Evolutionary conservation across 2,113 vertebrate genomes (phyloP).

Genomic region (Strix aluco): DNA sequence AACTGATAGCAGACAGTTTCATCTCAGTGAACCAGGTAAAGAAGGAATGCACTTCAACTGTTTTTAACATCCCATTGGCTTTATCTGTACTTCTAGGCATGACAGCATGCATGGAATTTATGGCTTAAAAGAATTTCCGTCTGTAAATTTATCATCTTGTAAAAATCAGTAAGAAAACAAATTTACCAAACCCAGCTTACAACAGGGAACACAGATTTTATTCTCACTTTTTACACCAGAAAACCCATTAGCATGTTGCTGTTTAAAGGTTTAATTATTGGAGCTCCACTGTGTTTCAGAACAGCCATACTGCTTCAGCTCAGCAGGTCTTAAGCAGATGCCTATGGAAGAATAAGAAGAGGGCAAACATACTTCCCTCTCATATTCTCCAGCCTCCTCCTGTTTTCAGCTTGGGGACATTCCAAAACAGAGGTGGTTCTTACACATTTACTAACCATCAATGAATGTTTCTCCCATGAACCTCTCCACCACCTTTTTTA

Average conservation of each 20-base stretch:
- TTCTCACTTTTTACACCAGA: background rate
- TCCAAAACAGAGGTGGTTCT: background rate
- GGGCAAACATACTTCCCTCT: background rate
- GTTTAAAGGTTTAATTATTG: conserved; percentile 39
- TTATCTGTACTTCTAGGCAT: conserved; percentile 66
- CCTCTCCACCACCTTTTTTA: background rate
- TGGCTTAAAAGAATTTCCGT: conserved; percentile 72
- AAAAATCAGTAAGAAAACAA: conserved; percentile 58
- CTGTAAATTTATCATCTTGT: conserved; percentile 68
- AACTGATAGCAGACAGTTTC: conserved; percentile 18
- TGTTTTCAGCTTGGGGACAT: background rate
- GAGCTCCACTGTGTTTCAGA: conserved; percentile 17
- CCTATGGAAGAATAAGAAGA: background rate
- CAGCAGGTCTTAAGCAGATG: background rate
- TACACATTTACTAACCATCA: background rate
- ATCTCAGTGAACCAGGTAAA: conserved; percentile 49
- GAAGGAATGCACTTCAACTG: conserved; percentile 65
- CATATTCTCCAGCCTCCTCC: background rate
- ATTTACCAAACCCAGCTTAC: conserved; percentile 53
- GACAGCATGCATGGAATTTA: conserved; percentile 73
- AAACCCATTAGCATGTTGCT: background rate
- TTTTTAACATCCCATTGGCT: conserved; percentile 59
- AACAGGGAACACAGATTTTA: conserved; percentile 34
- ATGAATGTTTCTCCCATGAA: background rate
- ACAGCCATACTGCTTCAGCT: background rate